phyloP scores from a whole-genome alignment of 2,113 vertebrate genomes.

The Microcebus jonahi region DNA sequence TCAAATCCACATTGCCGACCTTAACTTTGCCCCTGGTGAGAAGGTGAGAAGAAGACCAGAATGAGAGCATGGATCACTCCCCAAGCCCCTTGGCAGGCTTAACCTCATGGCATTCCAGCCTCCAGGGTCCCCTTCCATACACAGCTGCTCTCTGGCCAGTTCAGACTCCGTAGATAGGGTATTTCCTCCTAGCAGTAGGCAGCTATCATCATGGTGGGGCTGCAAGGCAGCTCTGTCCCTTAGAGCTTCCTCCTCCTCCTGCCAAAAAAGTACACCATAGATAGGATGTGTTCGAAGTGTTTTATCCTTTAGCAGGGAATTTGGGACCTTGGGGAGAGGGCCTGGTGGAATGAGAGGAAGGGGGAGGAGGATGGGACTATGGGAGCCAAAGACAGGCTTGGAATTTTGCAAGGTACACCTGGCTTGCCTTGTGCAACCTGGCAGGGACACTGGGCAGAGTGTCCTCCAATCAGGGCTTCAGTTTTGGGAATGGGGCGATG shows the following conservation, averaged over 20 bases:
- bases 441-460: background rate
- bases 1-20: background rate
- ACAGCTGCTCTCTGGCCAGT: background rate
- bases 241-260: background rate
- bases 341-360: background rate
- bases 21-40: background rate
- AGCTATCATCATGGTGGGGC: background rate
- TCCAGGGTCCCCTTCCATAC: background rate
- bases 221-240: background rate
- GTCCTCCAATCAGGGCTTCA: background rate
- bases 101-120: background rate
- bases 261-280: background rate
- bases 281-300: background rate
- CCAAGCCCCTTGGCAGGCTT: background rate
- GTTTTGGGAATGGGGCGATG: background rate
- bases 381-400: background rate
- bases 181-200: background rate
- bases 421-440: background rate
- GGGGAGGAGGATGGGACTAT: background rate
- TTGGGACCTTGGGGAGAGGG: background rate
- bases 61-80: background rate
- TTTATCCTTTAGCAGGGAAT: background rate
- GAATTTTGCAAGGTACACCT: background rate
- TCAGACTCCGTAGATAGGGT: background rate
- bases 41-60: background rate